Conservation (phyloP, 1,140 invertebrate species). For the Latrodectus geometricus region DNA sequence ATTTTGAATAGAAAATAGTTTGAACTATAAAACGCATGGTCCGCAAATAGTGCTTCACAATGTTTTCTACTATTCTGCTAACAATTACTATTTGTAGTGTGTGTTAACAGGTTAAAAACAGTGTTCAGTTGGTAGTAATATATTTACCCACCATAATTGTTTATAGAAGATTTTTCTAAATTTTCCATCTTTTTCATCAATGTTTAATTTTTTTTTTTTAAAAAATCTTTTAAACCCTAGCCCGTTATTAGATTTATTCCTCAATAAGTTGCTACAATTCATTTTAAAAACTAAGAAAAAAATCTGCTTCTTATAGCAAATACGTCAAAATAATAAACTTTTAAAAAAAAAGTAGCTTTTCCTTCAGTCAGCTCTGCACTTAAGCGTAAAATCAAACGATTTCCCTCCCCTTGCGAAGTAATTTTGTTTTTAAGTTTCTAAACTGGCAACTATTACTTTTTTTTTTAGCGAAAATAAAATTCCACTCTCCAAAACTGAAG, state of each 20-base stretch:
- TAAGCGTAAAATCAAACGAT: conserved; percentile 43
- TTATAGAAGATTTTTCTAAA: no score
- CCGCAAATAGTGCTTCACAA: no score
- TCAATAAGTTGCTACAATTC: conserved; percentile 21
- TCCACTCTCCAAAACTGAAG: neutral
- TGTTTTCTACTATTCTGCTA: no score
- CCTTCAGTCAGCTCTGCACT: neutral
- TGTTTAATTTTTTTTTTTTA: no score
- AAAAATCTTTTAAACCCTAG: no score
- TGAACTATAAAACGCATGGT: no score
- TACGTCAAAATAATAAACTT: conserved; percentile 37
- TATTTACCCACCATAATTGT: no score
- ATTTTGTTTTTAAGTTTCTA: neutral
- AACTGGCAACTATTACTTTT: neutral
- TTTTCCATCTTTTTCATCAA: no score
- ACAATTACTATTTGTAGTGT: no score
- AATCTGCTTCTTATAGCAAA: neutral
- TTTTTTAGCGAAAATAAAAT: neutral
- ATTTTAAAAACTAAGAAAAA: conserved; percentile 27
- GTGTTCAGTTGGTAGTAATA: no score
- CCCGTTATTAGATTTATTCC: conserved; percentile 38
- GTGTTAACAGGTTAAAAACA: no score
- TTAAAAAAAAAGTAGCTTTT: conserved; percentile 10
- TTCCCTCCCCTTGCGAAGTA: neutral
- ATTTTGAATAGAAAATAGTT: no score